Percentiles rank a stretch among this genome's conserved stretches.
Evolutionary conservation across 2,888 invertebrate genomes (phyloP).

Genomic region (Boloria selene): DNA sequence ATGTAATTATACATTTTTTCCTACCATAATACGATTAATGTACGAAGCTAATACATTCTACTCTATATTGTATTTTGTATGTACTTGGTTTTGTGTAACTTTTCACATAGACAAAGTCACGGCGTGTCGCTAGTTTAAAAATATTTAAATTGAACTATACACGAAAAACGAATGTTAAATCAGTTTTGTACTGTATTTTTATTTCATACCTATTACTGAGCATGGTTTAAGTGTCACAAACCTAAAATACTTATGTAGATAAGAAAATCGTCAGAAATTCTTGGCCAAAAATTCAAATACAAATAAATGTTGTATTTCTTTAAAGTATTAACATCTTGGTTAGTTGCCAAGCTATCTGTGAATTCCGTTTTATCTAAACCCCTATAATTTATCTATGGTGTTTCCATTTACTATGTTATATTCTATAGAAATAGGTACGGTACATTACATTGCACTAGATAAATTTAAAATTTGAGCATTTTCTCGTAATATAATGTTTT

Average conservation of each 20-base stretch:
- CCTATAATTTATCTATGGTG: conserved; percentile 26
- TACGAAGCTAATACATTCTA: too few relatives aligned
- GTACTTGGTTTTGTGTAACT: too few relatives aligned
- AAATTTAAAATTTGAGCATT: too few relatives aligned
- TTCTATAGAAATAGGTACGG: background rate
- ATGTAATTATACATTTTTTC: too few relatives aligned
- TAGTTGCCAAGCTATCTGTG: conserved; percentile 26
- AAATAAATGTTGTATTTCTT: conserved; percentile 34
- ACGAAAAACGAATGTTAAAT: background rate
- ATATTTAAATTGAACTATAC: background rate
- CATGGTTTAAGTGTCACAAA: conserved; percentile 7
- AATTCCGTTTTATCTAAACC: conserved; percentile 28
- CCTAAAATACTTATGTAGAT: conserved; percentile 21
- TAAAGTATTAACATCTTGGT: conserved; percentile 41
- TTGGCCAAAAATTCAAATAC: conserved; percentile 23
- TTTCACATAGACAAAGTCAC: too few relatives aligned
- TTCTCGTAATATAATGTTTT: too few relatives aligned
- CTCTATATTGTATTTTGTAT: too few relatives aligned
- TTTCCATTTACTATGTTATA: conserved; percentile 16
- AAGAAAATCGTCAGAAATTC: conserved; percentile 15
- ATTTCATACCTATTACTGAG: conserved; percentile 7
- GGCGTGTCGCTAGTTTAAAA: too few relatives aligned
- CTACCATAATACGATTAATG: too few relatives aligned
- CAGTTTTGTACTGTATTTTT: background rate
- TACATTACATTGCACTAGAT: too few relatives aligned